These are phyloP conservation scores for Leucoptera coffeella DNA, from an alignment of 2,888 invertebrate genomes.

Conservation along the genomic window DNA sequence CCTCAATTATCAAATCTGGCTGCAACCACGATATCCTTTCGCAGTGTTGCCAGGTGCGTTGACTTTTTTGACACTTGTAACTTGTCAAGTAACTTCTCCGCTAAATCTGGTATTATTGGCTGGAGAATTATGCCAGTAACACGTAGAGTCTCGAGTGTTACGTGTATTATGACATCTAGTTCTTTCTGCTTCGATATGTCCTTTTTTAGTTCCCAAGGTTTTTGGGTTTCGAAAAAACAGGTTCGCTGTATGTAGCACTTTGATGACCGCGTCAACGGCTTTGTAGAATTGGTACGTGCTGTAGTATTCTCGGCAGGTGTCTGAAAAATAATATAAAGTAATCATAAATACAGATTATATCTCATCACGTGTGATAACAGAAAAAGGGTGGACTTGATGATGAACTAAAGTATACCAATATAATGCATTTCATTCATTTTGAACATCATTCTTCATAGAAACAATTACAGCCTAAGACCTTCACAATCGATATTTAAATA, in stretches of 20 bases:
- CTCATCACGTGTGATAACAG: too few relatives aligned
- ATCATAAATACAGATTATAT: too few relatives aligned
- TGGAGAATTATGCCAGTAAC: slow-evolving; percentile 68
- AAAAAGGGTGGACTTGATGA: too few relatives aligned
- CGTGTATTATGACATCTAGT: slow-evolving; percentile 68
- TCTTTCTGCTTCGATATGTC: slow-evolving; percentile 45
- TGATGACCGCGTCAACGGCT: slow-evolving; percentile 72
- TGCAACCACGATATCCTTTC: slow-evolving; percentile 31
- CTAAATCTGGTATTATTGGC: slow-evolving; percentile 77
- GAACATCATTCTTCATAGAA: too few relatives aligned
- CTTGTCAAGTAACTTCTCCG: slow-evolving; percentile 63
- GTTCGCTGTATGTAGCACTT: slow-evolving; percentile 72
- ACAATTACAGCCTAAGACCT: too few relatives aligned
- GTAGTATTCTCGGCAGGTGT: slow-evolving; percentile 62
- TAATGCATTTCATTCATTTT: too few relatives aligned
- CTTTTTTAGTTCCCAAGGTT: slow-evolving; percentile 85
- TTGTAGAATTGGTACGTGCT: slow-evolving; percentile 74
- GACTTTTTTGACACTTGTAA: slow-evolving; percentile 34
- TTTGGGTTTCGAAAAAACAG: slow-evolving; percentile 76
- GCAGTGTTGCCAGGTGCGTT: slow-evolving; percentile 26
- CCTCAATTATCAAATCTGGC: slow-evolving; percentile 26
- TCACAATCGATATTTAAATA: too few relatives aligned
- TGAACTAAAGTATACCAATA: too few relatives aligned
- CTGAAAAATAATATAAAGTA: too few relatives aligned
- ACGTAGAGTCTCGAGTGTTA: slow-evolving; percentile 80